phyloP scores from a whole-genome alignment of 2,888 invertebrate genomes.

The Phytoseiulus persimilis region DNA sequence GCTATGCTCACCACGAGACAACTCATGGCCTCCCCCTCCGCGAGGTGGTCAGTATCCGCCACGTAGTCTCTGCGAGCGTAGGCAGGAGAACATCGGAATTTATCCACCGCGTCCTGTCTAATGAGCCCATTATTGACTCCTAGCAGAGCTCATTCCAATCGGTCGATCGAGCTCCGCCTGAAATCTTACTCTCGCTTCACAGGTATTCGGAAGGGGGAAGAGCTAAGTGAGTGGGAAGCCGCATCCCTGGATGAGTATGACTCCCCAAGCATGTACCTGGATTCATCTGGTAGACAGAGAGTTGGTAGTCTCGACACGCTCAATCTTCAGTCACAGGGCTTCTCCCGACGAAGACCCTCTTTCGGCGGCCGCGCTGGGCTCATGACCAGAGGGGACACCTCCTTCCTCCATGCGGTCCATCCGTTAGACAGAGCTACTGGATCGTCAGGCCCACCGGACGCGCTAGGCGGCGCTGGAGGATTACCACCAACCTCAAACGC shows the following conservation, averaged over 20 bases:
- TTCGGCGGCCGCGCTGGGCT: constrained; percentile 22
- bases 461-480: neutral
- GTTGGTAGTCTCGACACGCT: constrained; percentile 38
- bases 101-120: no score
- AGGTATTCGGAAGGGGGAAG: constrained; percentile 38
- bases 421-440: neutral
- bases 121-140: no score
- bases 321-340: constrained; percentile 53
- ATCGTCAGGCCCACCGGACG: neutral
- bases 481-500: neutral
- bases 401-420: constrained; percentile 21
- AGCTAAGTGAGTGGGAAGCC: constrained; percentile 37
- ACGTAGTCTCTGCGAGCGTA: no score
- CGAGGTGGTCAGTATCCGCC: constrained; percentile 20
- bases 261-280: constrained; percentile 34
- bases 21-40: constrained; percentile 37
- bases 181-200: neutral
- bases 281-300: constrained; percentile 38
- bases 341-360: constrained; percentile 58
- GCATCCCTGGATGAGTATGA: constrained; percentile 26
- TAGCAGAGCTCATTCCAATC: no score
- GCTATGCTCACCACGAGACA: constrained; percentile 35
- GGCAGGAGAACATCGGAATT: no score
- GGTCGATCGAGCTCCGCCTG: neutral
- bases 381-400: constrained; percentile 13